phyloP scores from a whole-genome alignment of 35 echinoderm and acorn worm genomes.

The Apostichopus parvimensis region DNA sequence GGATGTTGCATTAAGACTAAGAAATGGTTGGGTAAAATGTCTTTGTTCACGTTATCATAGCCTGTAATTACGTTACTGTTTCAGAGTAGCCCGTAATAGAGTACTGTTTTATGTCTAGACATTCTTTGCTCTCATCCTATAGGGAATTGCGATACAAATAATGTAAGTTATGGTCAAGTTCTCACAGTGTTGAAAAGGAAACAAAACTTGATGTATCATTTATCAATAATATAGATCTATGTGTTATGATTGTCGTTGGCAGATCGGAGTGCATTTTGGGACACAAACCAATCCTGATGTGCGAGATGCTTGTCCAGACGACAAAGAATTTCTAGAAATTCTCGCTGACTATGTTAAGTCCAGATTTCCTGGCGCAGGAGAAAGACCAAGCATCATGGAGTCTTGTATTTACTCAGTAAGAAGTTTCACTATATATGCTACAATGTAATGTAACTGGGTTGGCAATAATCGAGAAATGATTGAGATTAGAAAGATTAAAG shows the following conservation, averaged over 20 bases:
- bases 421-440: background rate
- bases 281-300: background rate
- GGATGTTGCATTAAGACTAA: no score
- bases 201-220: background rate
- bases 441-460: background rate
- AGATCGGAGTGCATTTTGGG: background rate
- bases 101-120: no score
- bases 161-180: no score
- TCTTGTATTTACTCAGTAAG: constrained; percentile 4
- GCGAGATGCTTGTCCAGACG: background rate
- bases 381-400: constrained; percentile 2
- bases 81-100: no score
- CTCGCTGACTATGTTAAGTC: background rate
- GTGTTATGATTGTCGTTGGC: background rate
- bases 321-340: background rate
- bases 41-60: no score
- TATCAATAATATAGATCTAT: background rate
- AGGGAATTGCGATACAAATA: no score
- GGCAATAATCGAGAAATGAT: no score
- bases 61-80: no score
- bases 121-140: no score
- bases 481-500: background rate
- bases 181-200: background rate
- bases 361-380: background rate
- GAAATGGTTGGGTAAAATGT: no score